Base-by-base conservation (phyloP, 2,113 vertebrate species). In the Sebastes fasciatus region DNA sequence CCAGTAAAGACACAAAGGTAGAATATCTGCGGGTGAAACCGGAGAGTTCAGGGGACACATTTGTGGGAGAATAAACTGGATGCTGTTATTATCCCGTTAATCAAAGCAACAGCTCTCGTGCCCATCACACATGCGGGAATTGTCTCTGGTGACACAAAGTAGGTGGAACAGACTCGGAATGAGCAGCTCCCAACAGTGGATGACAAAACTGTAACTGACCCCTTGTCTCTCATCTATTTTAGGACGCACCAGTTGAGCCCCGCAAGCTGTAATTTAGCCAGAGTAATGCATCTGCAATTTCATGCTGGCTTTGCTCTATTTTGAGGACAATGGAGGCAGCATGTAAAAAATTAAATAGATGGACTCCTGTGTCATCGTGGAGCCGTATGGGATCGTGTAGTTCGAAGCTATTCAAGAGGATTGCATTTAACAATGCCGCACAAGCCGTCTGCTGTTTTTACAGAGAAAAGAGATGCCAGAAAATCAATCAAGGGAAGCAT, bases 61-160 rank as follows among this genome's bases (percentile, higher is more conserved):
- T 48, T 86, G 83, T 88, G 62, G 55, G 74, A 66, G 74, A 89
- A 87, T 83, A 85, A 88, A 91, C 76, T 87, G 79, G 81, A 88
- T 74, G 66, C 73, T 77, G 84, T 91, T 94, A 95, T 94, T 94
- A 91, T 91, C 74, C 78, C 89, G 94, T 95, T 93, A 92, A 95
- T 95, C 92, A 95, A 77, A 65, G 77, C 77, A 92, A 90, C 93
- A 90, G 90, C 66, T 75, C 74, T 71, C 12, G 60, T 81, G 85
- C 74, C 83, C 85, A 79, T 94, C 94, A 91, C 82, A 91, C 83
- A 85, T 70, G 70, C 5, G 72, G 85, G 89, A 88, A 91, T 78
- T 72, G 84, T 88, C 82, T 77, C 68, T 61, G 45, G 79, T 90
- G 91, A 90, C 88, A 91, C 75, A 80, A 61, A 92, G 87, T 82